Percentiles rank a stretch among this genome's conserved stretches.
These are phyloP conservation scores for Pogonophryne albipinna DNA, from an alignment of 2,797 vertebrate species.

Conservation along the genomic window DNA sequence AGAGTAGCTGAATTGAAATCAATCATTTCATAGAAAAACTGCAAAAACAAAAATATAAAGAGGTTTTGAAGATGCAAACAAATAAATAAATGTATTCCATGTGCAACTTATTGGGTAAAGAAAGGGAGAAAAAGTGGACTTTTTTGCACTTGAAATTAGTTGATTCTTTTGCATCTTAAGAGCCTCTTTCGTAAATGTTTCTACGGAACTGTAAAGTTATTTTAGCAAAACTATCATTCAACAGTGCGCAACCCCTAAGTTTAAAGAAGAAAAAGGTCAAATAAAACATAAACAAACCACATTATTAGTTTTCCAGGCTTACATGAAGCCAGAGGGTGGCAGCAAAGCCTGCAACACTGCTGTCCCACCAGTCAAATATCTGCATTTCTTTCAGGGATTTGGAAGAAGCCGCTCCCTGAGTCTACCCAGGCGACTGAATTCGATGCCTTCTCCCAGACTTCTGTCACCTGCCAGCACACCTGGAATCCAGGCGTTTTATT, in stretches of 20 bases:
- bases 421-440: conserved; percentile 81
- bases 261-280: neutral
- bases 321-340: conserved; percentile 72
- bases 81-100: neutral
- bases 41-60: neutral
- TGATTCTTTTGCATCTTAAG: neutral
- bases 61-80: neutral
- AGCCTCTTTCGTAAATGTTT: neutral
- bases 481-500: conserved; percentile 75
- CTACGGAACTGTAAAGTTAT: neutral
- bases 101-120: neutral
- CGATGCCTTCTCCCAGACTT: conserved; percentile 57
- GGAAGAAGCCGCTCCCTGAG: conserved; percentile 85
- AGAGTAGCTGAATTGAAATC: neutral
- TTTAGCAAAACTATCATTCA: neutral
- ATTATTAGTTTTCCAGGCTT: neutral
- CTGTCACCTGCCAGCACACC: conserved; percentile 74
- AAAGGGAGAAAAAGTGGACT: neutral
- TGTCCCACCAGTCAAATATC: neutral
- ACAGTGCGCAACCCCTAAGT: neutral
- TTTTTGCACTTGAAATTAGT: conserved; percentile 1
- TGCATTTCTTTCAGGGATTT: conserved; percentile 72
- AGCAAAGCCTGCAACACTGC: conserved; percentile 67
- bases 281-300: neutral
- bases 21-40: neutral